These are phyloP conservation scores for Mustela nigripes DNA, from an alignment of 2,113 vertebrate species.

Conservation along the genomic window DNA sequence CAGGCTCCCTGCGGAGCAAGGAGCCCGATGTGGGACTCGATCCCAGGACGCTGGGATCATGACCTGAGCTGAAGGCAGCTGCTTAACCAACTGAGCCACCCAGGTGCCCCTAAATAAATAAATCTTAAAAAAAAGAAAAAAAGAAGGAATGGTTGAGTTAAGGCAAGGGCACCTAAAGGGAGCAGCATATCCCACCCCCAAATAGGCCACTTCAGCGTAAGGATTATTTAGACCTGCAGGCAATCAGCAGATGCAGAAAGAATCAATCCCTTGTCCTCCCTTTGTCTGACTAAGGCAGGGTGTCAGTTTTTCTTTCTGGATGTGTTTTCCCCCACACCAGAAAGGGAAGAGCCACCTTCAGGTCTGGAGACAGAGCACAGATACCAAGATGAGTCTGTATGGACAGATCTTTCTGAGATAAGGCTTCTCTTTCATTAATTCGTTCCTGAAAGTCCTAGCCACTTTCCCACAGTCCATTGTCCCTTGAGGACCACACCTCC, in stretches of 20 bases:
- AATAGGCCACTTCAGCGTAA: background rate
- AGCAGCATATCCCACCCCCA: background rate
- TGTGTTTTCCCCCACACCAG: background rate
- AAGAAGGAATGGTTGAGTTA: background rate
- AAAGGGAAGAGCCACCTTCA: background rate
- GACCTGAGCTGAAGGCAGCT: no score
- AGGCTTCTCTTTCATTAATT: background rate
- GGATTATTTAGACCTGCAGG: background rate
- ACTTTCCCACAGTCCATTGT: background rate
- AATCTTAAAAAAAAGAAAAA: background rate
- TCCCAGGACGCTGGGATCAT: no score
- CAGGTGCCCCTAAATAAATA: background rate
- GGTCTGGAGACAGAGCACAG: background rate
- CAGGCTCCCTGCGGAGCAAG: no score
- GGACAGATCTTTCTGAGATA: background rate
- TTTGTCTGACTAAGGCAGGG: background rate
- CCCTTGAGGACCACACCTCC: background rate
- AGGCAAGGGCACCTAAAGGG: background rate
- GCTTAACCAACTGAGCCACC: no score
- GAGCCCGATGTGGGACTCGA: no score
- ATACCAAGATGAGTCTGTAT: background rate
- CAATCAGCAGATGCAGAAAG: background rate
- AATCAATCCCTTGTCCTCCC: background rate
- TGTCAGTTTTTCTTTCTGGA: background rate
- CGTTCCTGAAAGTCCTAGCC: background rate